Evolutionary conservation across 2,888 invertebrate genomes (phyloP).

Genomic region (Peribatodes rhomboidaria): DNA sequence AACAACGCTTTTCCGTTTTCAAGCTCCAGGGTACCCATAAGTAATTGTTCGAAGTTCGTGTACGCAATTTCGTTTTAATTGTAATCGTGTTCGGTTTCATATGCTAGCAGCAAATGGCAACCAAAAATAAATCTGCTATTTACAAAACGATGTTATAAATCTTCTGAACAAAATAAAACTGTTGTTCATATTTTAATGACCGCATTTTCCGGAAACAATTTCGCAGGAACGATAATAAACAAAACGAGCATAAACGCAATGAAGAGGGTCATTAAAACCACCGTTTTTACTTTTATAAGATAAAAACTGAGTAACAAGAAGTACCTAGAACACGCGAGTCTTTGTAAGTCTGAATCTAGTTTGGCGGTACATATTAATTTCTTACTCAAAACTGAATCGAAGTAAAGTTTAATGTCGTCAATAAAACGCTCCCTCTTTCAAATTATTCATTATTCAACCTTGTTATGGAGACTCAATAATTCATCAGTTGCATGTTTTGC

Average conservation of each 20-base stretch:
- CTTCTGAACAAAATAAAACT: conserved; percentile 15
- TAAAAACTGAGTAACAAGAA: conserved; percentile 62
- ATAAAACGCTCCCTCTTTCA: conserved; percentile 43
- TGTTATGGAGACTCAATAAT: conserved; percentile 14
- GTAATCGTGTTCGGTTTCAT: neutral
- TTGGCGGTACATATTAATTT: conserved; percentile 58
- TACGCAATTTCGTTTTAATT: conserved; percentile 6
- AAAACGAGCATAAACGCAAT: conserved; percentile 31
- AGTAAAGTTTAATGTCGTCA: conserved; percentile 49
- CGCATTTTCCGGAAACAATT: conserved; percentile 37
- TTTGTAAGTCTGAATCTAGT: conserved; percentile 61
- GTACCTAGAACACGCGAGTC: conserved; percentile 63
- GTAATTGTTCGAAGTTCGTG: conserved; percentile 2
- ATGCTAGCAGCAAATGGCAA: neutral
- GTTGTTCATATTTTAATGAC: conserved; percentile 34
- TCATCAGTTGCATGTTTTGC: conserved; percentile 7
- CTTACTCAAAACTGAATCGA: conserved; percentile 1
- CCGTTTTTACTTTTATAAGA: conserved; percentile 61
- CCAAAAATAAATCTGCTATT: conserved; percentile 9
- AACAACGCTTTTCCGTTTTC: conserved; percentile 13
- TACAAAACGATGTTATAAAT: conserved; percentile 26
- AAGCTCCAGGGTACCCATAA: neutral
- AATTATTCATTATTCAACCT: conserved; percentile 39
- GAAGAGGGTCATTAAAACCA: conserved; percentile 36
- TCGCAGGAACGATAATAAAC: conserved; percentile 32